Evolutionary conservation across 2,113 vertebrate species (phyloP).

Genomic region (Poeciliopsis occidentalis): DNA sequence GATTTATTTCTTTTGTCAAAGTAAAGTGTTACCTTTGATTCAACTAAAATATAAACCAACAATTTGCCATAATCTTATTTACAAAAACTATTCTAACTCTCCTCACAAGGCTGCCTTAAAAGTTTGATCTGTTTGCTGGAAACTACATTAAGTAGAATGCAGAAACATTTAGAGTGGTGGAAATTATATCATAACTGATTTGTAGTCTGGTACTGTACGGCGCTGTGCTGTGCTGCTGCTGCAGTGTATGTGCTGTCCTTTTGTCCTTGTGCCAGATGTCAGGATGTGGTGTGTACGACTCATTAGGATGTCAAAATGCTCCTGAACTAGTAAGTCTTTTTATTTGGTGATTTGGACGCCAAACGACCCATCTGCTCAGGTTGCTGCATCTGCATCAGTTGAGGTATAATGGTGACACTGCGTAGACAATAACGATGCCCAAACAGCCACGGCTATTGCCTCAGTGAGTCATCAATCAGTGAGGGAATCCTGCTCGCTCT

Average conservation of each 20-base stretch:
- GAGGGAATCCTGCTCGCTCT: conserved; percentile 65
- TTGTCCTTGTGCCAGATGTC: conserved; percentile 73
- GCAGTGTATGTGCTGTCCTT: conserved; percentile 49
- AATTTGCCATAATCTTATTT: background rate
- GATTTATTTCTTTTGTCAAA: too few relatives aligned
- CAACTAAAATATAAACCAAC: background rate
- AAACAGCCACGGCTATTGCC: conserved; percentile 49
- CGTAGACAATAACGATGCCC: conserved; percentile 52
- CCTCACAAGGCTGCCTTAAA: background rate
- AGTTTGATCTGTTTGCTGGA: too few relatives aligned
- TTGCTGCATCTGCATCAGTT: conserved; percentile 29
- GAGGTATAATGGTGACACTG: conserved; percentile 39
- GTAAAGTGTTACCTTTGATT: background rate
- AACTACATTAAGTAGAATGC: background rate
- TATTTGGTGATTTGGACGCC: conserved; percentile 27
- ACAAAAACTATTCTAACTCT: background rate
- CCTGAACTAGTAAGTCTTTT: conserved; percentile 23
- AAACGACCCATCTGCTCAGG: conserved; percentile 12
- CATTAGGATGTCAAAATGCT: conserved; percentile 52
- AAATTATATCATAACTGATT: conserved; percentile 39
- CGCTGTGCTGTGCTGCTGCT: conserved; percentile 33
- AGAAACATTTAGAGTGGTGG: background rate
- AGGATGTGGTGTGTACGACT: conserved; percentile 37
- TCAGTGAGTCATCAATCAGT: conserved; percentile 67
- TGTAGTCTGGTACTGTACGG: conserved; percentile 42